Evolutionary conservation across 2,797 vertebrate genomes (phyloP).

Genomic region (Pipistrellus pygmaeus): DNA sequence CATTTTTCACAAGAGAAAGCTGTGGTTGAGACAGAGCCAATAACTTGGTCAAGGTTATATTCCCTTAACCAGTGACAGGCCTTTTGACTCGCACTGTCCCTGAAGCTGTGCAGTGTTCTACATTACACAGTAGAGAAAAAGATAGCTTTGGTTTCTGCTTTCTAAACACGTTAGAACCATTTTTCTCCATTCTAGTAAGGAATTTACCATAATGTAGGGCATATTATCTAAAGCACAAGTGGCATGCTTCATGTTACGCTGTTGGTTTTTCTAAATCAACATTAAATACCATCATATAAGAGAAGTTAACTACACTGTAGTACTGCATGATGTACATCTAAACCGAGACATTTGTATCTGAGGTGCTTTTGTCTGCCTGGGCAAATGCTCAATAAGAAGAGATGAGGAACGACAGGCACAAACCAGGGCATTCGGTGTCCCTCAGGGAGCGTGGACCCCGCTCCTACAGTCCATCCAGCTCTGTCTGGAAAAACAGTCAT

Average conservation of each 20-base stretch:
- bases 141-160: neutral
- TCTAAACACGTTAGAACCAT: neutral
- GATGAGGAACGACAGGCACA: neutral
- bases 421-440: neutral
- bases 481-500: neutral
- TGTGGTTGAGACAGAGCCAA: neutral
- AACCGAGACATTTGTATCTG: neutral
- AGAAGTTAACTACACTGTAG: neutral
- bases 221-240: neutral
- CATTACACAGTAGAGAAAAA: slow-evolving; percentile 11
- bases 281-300: neutral
- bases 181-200: neutral
- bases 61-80: neutral
- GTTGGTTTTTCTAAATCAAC: neutral
- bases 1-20: slow-evolving; percentile 35
- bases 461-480: neutral
- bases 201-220: neutral
- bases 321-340: neutral
- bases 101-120: neutral
- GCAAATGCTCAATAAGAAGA: neutral
- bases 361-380: neutral
- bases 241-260: neutral
- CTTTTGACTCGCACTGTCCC: neutral
- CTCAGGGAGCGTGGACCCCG: neutral
- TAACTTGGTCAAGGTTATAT: neutral